Base-by-base conservation (phyloP, 1,140 invertebrate species). In the Colletes gigas region DNA sequence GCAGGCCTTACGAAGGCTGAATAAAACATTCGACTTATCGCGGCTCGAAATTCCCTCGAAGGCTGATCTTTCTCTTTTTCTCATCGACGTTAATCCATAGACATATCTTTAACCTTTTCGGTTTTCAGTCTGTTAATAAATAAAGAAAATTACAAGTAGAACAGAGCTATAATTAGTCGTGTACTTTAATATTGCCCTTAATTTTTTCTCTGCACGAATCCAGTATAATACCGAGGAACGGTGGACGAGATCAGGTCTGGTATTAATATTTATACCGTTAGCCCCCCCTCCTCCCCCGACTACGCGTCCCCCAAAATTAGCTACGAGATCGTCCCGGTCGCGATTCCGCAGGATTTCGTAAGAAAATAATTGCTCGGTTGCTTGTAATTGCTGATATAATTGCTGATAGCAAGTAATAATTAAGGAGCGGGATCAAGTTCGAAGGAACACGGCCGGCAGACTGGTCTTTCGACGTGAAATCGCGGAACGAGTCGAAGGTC, bases 391-490 rank as follows among this genome's bases (percentile, higher is more conserved):
- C 15, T 1, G 19, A 68, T 68, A 30, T 52, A 54, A 17, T 30
- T 63, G 62, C 30, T 5, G 62, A 15, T 69, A n/a, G 39, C 9
- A 0, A 54, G 21, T 4, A 39, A 15, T 69, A 14, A 39, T 54
- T 57, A 57, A 15, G 55, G 55, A 57, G 55, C 55, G 14, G 55
- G 55, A 57, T 57, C 55, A 57, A 57, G 55, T 57, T 57, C 55
- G 55, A 57, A 5, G 55, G 17, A 44, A 15, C 15, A 57, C 55
- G 17, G 55, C 15, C 15, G 5, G 15, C 15, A 5, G 15, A n/a
- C 55, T 14, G 55, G 52, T 54, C 52, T 12, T 12, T 12, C 12
- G 10, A 57, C n/a, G 55, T n/a, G 55, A 57, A 57, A 57, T 15
- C 5, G 44, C 12, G 19, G 15, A 71, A 17, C 17, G 10, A 6